Percentiles rank a stretch among this genome's conserved stretches.
phyloP scores from a whole-genome alignment of 2,797 vertebrate genomes.

The Anas georgica region DNA sequence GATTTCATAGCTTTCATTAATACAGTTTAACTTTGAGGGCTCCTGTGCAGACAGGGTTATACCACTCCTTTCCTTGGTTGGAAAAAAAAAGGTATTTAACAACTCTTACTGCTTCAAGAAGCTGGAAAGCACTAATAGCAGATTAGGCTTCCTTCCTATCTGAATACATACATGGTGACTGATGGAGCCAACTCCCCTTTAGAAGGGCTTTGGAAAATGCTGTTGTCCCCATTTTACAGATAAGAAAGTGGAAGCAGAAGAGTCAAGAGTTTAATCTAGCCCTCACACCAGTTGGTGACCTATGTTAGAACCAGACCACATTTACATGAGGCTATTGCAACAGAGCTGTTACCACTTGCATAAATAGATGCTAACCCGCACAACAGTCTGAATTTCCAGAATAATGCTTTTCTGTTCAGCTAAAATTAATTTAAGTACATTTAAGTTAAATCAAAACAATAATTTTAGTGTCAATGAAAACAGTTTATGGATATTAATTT shows the following conservation, averaged over 20 bases:
- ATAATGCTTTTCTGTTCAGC: slow-evolving; percentile 6
- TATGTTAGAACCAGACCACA: neutral
- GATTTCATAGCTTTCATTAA: neutral
- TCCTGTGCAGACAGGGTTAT: neutral
- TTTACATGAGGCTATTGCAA: slow-evolving; percentile 38
- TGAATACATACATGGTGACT: slow-evolving; percentile 36
- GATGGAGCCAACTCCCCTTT: slow-evolving; percentile 42
- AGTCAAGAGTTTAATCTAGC: slow-evolving; percentile 59
- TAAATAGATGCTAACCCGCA: neutral
- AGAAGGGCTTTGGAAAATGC: slow-evolving; percentile 22
- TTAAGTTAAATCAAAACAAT: slow-evolving; percentile 29
- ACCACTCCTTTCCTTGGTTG: neutral
- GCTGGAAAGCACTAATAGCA: slow-evolving; percentile 26
- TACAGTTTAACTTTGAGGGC: neutral
- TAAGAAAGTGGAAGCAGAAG: slow-evolving; percentile 65
- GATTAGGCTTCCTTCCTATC: slow-evolving; percentile 56
- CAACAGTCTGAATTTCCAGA: slow-evolving; percentile 14
- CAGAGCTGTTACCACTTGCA: neutral
- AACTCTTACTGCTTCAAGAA: slow-evolving; percentile 29
- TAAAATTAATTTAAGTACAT: neutral
- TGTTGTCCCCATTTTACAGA: slow-evolving; percentile 52
- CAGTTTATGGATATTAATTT: neutral
- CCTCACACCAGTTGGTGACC: slow-evolving; percentile 42
- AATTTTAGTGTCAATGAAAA: neutral
- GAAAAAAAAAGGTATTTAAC: neutral